A percentile compares a stretch with the other conserved stretches of the same genome.
Evolutionary conservation across 2,888 invertebrate species (phyloP).

Genomic region (Gandaritis pyraliata): DNA sequence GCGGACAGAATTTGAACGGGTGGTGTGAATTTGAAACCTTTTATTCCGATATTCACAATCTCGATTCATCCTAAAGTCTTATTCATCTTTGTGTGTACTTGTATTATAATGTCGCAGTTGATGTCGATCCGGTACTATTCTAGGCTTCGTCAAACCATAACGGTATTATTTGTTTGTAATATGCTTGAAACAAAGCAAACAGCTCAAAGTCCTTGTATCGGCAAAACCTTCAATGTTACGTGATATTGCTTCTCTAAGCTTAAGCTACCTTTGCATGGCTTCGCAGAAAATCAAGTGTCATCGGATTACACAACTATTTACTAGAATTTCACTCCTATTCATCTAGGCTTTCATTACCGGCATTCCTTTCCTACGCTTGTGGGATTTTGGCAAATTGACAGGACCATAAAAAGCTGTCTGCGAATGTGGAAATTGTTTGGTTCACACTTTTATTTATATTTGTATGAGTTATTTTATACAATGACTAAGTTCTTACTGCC

Average conservation of each 20-base stretch:
- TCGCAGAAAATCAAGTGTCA: conserved; percentile 19
- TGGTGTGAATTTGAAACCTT: no score
- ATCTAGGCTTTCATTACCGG: conserved; percentile 11
- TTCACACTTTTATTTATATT: conserved; percentile 25
- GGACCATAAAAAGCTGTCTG: conserved; percentile 34
- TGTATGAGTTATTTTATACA: conserved; percentile 14
- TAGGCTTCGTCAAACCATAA: background rate
- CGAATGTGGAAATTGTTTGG: conserved; percentile 17
- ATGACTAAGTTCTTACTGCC: conserved; percentile 15
- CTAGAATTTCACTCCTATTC: conserved; percentile 12
- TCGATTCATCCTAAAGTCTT: background rate
- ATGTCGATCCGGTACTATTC: conserved; percentile 5
- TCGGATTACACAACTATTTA: conserved; percentile 17
- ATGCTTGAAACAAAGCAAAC: conserved; percentile 5
- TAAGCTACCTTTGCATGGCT: conserved; percentile 18
- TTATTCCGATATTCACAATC: background rate
- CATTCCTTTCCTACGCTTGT: conserved; percentile 10
- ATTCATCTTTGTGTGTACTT: background rate
- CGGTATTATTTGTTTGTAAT: conserved; percentile 11
- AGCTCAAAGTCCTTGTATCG: conserved; percentile 10
- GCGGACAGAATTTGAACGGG: no score
- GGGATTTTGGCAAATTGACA: conserved; percentile 30
- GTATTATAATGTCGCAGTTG: conserved; percentile 16
- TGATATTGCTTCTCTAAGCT: conserved; percentile 17
- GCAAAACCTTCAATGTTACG: conserved; percentile 12